Evolutionary conservation across 2,113 vertebrate species (phyloP).

Genomic region (Channa argus): DNA sequence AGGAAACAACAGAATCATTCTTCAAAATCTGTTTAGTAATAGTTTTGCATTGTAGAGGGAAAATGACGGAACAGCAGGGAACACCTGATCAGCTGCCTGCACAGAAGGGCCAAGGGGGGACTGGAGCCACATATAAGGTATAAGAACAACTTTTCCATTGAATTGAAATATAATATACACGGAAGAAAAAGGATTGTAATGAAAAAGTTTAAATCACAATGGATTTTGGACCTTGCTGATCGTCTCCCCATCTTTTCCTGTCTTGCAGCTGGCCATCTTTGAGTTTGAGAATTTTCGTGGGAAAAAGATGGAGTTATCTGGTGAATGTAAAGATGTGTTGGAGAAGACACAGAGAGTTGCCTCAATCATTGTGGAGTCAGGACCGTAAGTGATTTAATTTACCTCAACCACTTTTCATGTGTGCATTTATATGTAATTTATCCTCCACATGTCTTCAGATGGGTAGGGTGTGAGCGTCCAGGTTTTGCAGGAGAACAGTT

Average conservation of each 20-base stretch:
- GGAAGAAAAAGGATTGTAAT: background rate
- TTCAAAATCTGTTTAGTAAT: background rate
- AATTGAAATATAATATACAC: background rate
- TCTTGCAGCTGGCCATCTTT: slow-evolving; percentile 73
- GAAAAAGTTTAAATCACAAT: background rate
- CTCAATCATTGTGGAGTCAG: slow-evolving; percentile 90
- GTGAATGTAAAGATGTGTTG: slow-evolving; percentile 85
- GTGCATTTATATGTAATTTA: background rate
- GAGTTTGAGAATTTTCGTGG: slow-evolving; percentile 92
- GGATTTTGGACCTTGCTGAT: background rate
- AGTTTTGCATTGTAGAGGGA: slow-evolving; percentile 48
- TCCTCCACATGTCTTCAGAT: slow-evolving; percentile 75
- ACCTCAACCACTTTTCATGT: background rate
- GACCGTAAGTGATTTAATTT: slow-evolving; percentile 68
- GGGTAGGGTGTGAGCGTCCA: slow-evolving; percentile 89
- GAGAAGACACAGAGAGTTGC: slow-evolving; percentile 89
- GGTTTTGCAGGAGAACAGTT: slow-evolving; percentile 88
- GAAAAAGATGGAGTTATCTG: slow-evolving; percentile 85
- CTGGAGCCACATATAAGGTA: slow-evolving; percentile 88
- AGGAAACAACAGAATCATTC: background rate
- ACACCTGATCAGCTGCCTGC: slow-evolving; percentile 86
- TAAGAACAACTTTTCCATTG: background rate
- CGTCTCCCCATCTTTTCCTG: background rate
- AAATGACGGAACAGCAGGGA: slow-evolving; percentile 88
- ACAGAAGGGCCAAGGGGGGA: slow-evolving; percentile 86